Evolutionary conservation across 2,888 invertebrate species (phyloP).

Genomic region (Scaptomyza caliginosa): DNA sequence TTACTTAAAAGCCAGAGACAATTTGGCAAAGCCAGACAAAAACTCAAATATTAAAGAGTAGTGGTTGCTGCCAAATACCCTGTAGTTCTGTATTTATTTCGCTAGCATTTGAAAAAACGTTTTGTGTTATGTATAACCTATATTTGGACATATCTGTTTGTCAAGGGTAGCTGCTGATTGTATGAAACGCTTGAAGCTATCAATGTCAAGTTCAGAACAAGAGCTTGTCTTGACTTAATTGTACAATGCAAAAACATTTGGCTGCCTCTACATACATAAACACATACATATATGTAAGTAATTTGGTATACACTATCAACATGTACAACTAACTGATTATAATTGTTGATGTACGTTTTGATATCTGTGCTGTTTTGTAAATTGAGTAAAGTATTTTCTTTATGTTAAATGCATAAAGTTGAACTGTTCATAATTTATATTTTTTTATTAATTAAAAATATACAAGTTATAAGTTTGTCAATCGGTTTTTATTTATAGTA

Average conservation of each 20-base stretch:
- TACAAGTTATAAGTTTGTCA: slow-evolving; percentile 12
- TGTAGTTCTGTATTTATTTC: neutral
- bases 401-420: neutral
- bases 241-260: slow-evolving; percentile 29
- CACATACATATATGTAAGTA: neutral
- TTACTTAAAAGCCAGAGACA: slow-evolving; percentile 44
- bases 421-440: neutral
- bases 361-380: neutral
- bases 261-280: neutral
- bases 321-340: slow-evolving; percentile 4
- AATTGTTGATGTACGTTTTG: slow-evolving; percentile 14
- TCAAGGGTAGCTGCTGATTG: neutral
- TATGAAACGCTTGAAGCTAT: neutral
- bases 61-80: neutral
- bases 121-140: too few relatives aligned
- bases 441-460: slow-evolving; percentile 9
- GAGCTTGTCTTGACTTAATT: slow-evolving; percentile 60
- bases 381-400: slow-evolving; percentile 6
- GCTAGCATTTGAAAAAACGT: neutral
- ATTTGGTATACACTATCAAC: neutral
- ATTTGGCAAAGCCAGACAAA: slow-evolving; percentile 16
- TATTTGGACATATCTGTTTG: neutral
- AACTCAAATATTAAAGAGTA: neutral
- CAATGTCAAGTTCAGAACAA: slow-evolving; percentile 56
- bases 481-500: slow-evolving; percentile 5